Evolutionary conservation across 1,140 invertebrate genomes (phyloP), one percentile per base, ranked within the genome.

Genomic region (Doryteuthis pealeii): DNA sequence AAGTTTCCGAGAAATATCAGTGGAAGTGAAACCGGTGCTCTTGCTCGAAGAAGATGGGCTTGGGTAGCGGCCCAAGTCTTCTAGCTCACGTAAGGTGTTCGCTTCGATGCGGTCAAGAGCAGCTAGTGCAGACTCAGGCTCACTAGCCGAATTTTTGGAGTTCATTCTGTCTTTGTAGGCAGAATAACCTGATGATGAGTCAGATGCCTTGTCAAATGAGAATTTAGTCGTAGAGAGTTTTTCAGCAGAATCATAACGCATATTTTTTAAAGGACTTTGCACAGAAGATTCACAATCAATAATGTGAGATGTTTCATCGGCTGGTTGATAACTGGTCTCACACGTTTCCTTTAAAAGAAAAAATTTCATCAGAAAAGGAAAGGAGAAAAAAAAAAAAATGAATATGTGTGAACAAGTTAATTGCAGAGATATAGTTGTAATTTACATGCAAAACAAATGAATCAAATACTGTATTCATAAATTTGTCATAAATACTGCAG

Each of bases 81-180:
- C 54, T 15, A 62, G 54, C 30, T 68, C 66, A 26, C 32, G 30
- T 22, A 68, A 30, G 30, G 66, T 33, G 18, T 68, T 68, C 5
- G 66, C 66, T 32, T 68, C 66, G 1, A 68, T 68, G 66, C 66
- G 66, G 32, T 68, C 32, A 18, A 68, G 66, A 32, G 66, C 66
- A 32, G 66, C 66, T 32, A 68, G 28, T 22, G 22, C 66, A 26
- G 66, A 68, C 18, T 68, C 32, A 8, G 28, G 30, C 30, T 68
- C 66, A 68, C 30, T 33, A 3, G n/a, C 31, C 4, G 32, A 31
- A 18, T 14, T 68, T 32, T 68, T 68, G 5, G 26, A 22, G 26
- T 62, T 62, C 54, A 62, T 62, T 62, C 54, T 62, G 54, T 62
- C 54, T 62, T 62, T 62, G 18, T 62, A 62, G 18, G 54, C 18